phyloP scores from a whole-genome alignment of 1,140 invertebrate species.

The Drosophila aff. region DNA sequence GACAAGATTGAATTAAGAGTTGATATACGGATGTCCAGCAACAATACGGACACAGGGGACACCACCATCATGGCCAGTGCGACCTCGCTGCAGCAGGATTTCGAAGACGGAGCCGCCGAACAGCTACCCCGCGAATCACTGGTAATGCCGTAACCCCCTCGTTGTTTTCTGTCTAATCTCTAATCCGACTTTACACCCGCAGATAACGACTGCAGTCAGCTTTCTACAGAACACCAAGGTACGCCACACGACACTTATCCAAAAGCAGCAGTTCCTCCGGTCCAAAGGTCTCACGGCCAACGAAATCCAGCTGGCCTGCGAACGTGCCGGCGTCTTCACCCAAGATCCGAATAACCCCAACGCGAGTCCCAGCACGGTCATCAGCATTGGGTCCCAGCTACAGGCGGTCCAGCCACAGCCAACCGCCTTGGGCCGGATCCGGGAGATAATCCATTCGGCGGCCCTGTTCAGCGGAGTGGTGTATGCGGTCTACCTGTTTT shows the following conservation, averaged over 20 bases:
- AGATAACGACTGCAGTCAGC: slow-evolving; percentile 94
- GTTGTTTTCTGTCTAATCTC: slow-evolving; percentile 52
- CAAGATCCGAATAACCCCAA: slow-evolving; percentile 76
- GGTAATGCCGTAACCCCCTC: slow-evolving; percentile 50
- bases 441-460: slow-evolving; percentile 89
- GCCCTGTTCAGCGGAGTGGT: slow-evolving; percentile 89
- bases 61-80: slow-evolving; percentile 68
- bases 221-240: slow-evolving; percentile 95
- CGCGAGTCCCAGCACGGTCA: slow-evolving; percentile 72
- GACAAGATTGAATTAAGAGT: slow-evolving; percentile 81
- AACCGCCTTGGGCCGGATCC: slow-evolving; percentile 86
- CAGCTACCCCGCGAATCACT: slow-evolving; percentile 74
- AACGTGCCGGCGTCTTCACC: slow-evolving; percentile 86
- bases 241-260: slow-evolving; percentile 89
- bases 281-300: slow-evolving; percentile 92
- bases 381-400: slow-evolving; percentile 79
- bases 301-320: slow-evolving; percentile 91
- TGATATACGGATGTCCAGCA: slow-evolving; percentile 74
- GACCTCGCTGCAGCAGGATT: slow-evolving; percentile 45
- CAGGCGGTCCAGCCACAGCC: slow-evolving; percentile 76
- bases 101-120: slow-evolving; percentile 19
- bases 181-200: slow-evolving; percentile 46
- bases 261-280: slow-evolving; percentile 92
- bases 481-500: slow-evolving; percentile 90
- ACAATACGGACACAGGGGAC: slow-evolving; percentile 82